Percentiles rank a stretch among this genome's conserved stretches.
phyloP scores from a whole-genome alignment of 2,888 invertebrate genomes.

The Mimachlamys varia region DNA sequence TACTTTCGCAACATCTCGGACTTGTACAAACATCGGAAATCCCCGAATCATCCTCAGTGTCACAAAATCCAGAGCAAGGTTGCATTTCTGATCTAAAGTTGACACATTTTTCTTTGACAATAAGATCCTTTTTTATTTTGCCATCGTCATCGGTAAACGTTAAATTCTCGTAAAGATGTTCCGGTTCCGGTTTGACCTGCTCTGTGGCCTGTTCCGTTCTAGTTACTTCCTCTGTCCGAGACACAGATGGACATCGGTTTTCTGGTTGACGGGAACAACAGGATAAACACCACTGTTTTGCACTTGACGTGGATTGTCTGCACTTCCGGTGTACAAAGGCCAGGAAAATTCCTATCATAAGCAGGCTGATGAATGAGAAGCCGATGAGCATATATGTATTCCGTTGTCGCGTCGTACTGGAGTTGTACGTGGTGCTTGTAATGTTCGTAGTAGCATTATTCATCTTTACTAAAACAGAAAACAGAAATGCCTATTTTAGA shows the following conservation, averaged over 20 bases:
- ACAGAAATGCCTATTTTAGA: too few relatives aligned
- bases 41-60: background rate
- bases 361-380: background rate
- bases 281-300: conserved; percentile 14
- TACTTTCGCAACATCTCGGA: background rate
- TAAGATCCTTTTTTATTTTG: background rate
- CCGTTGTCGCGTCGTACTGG: background rate
- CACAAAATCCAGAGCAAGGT: background rate
- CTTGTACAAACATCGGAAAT: conserved; percentile 20
- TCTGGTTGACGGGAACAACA: background rate
- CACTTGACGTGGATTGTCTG: background rate
- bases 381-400: conserved; percentile 10
- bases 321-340: background rate
- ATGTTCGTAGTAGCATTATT: background rate
- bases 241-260: background rate
- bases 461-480: conserved; percentile 20
- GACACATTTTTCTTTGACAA: conserved; percentile 5
- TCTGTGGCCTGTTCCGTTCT: background rate
- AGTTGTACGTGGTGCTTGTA: background rate
- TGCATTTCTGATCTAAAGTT: background rate
- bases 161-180: background rate
- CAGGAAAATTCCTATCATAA: conserved; percentile 23
- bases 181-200: conserved; percentile 5
- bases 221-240: conserved; percentile 1
- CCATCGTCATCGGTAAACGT: conserved; percentile 22